Base-by-base conservation (phyloP, 2,888 invertebrate species). In the Drosophila cognata region DNA sequence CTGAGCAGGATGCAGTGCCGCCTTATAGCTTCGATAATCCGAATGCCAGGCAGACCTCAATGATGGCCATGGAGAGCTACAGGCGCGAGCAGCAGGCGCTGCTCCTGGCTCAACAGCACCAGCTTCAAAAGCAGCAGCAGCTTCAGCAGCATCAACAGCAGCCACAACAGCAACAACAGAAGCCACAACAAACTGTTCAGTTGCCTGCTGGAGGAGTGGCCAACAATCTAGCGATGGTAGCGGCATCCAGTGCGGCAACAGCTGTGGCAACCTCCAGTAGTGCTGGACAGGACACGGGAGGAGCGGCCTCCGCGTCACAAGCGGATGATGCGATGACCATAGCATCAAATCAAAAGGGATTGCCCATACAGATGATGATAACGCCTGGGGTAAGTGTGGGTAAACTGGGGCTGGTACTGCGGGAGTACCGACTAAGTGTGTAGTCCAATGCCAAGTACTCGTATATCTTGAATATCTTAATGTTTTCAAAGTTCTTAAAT, bases 341-440 rank as follows among this genome's bases (percentile, higher is more conserved):
- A 18, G 77, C 82, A 13, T 79, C 80, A n/a, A 82, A 87, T 56
- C 84, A 71, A 55, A 87, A 84, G 62, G 74, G 81, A 63, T 73
- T 91, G 74, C 92, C 93, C 61, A 90, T 91, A 41, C 93, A 93
- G 84, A 93, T 93, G 93, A 93, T 93, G 93, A 93, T 92, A 58
- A 93, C 93, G 72, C 93, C 93, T 76, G 93, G 93, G 93, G 93
- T 93, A 92, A 92, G 93, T 92, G 74, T 52, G 78, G 71, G 77
- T 67, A 25, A 29, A 64, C 62, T 61, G n/a, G 41, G 35, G 64
- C 62, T 60, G 35, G 35, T 53, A 36, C 28, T 35, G 60, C 52
- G 66, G 61, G 51, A 35, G 36, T 57, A 59, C 29, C 38, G 52
- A 71, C 50, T 53, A 57, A 63, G 46, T 69, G 72, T 74, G 71